Percentiles rank a stretch among this genome's conserved stretches.
Evolutionary conservation across 2,797 vertebrate species (phyloP).

Genomic region (Oophaga sylvatica): DNA sequence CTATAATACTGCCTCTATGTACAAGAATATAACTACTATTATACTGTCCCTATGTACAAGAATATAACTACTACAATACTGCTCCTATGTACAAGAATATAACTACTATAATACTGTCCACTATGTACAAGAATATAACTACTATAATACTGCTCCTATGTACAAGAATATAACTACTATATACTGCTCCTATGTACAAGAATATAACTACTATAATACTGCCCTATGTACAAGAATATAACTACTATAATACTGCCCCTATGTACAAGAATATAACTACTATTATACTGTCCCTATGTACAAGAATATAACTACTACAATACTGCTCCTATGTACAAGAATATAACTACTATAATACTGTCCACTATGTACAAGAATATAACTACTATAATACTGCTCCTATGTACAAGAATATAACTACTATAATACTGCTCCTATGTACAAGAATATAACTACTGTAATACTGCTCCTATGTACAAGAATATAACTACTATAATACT

Average conservation of each 20-base stretch:
- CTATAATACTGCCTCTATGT: background rate
- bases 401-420: conserved; percentile 14
- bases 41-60: no score
- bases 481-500: conserved; percentile 15
- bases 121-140: no score
- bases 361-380: no score
- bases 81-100: conserved; percentile 3
- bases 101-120: conserved; percentile 14
- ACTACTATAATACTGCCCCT: background rate
- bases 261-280: conserved; percentile 13
- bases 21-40: conserved; percentile 14
- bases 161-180: conserved; percentile 18
- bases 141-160: background rate
- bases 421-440: no score
- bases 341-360: conserved; percentile 14
- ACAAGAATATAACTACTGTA: no score
- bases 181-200: background rate
- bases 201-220: conserved; percentile 15
- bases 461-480: conserved; percentile 1
- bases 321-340: conserved; percentile 1
- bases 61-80: no score
- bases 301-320: no score
- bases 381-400: background rate
- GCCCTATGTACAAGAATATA: no score
- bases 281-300: no score